phyloP scores from a whole-genome alignment of 2,113 vertebrate species.

The Etia nguti region DNA sequence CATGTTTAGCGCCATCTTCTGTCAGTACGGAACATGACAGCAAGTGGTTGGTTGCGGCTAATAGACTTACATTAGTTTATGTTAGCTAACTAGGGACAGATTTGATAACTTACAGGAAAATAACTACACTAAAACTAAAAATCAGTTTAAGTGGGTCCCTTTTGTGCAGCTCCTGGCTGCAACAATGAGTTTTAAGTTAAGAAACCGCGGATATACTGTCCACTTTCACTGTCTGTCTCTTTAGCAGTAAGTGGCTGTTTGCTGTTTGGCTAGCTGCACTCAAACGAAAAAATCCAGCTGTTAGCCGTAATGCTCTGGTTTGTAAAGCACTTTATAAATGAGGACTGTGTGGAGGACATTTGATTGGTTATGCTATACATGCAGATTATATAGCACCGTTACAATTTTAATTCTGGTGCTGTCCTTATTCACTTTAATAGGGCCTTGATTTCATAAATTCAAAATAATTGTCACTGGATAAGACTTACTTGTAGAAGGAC shows the following conservation, averaged over 20 bases:
- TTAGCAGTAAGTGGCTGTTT: background rate
- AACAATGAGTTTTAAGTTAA: background rate
- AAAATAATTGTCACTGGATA: background rate
- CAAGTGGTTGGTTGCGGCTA: background rate
- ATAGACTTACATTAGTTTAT: background rate
- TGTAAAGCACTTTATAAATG: too few species aligned
- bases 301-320: background rate
- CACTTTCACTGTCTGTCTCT: rapidly evolving
- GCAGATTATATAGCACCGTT: background rate
- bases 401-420: background rate
- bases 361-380: background rate
- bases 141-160: too few species aligned
- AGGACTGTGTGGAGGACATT: background rate
- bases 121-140: background rate
- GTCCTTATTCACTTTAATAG: background rate
- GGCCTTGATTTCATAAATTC: background rate
- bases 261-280: background rate
- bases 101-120: background rate
- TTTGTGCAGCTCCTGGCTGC: background rate
- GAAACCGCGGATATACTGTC: background rate
- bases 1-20: background rate
- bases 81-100: rapidly evolving
- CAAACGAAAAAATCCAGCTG: background rate
- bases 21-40: rapidly evolving
- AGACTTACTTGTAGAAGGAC: rapidly evolving